phyloP scores from a whole-genome alignment of 2,797 vertebrate species.

The Thunnus albacares region DNA sequence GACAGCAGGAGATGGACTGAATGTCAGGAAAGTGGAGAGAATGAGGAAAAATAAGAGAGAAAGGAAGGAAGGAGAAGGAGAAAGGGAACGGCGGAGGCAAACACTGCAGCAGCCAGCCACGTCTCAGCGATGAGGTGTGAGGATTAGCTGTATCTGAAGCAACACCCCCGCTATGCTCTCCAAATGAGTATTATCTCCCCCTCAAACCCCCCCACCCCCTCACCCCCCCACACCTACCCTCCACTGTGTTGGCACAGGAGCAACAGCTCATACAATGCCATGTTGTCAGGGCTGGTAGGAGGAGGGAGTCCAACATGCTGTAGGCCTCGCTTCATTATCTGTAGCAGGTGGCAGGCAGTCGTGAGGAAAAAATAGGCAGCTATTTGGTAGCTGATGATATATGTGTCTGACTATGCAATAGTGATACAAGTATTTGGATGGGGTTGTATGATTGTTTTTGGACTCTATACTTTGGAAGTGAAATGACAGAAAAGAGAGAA shows the following conservation, averaged over 20 bases:
- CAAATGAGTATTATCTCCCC: constrained; percentile 74
- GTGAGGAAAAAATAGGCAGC: constrained; percentile 55
- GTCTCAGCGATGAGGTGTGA: constrained; percentile 71
- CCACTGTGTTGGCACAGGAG: constrained; percentile 43
- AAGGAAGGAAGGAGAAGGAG: background rate
- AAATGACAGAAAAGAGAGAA: background rate
- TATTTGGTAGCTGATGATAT: constrained; percentile 45
- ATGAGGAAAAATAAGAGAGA: background rate
- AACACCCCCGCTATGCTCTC: constrained; percentile 75
- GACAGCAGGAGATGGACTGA: constrained; percentile 15
- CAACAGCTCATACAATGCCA: constrained; percentile 64
- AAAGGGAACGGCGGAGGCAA: background rate
- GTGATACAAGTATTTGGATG: background rate
- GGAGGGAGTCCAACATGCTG: constrained; percentile 34
- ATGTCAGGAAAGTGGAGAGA: constrained; percentile 7
- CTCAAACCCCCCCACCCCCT: constrained; percentile 38
- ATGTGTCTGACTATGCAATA: constrained; percentile 39
- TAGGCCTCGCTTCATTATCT: constrained; percentile 67
- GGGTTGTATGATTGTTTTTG: background rate
- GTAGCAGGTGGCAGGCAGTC: constrained; percentile 65
- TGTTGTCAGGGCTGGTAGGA: constrained; percentile 59
- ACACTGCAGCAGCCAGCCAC: constrained; percentile 46
- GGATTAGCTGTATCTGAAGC: constrained; percentile 80
- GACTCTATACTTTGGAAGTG: background rate
- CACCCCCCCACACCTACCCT: constrained; percentile 14